These are phyloP conservation scores for Naso thynnoides DNA, from an alignment of 2,797 vertebrate genomes.

Conservation along the genomic window DNA sequence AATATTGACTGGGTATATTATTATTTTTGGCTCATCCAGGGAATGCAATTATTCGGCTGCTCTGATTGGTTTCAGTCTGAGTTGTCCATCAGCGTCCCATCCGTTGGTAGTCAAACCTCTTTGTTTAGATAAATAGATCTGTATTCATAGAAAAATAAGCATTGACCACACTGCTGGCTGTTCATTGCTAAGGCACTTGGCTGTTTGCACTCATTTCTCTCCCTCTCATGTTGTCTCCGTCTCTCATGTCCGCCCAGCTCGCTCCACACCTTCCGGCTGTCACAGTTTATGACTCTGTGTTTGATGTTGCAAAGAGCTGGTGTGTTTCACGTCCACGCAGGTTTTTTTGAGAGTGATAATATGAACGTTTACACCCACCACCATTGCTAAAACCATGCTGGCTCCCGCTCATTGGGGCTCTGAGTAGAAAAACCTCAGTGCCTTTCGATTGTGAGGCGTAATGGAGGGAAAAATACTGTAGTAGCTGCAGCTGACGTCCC, in stretches of 20 bases:
- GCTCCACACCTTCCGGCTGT: conserved; percentile 44
- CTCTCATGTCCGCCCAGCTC: conserved; percentile 30
- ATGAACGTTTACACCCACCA: conserved; percentile 58
- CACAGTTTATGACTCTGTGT: conserved; percentile 60
- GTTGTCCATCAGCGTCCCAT: conserved; percentile 72
- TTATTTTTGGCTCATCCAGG: conserved; percentile 82
- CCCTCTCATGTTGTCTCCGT: conserved; percentile 48
- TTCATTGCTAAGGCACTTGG: conserved; percentile 88
- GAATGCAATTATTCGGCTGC: conserved; percentile 73
- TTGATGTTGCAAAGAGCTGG: conserved; percentile 68
- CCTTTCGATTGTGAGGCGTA: conserved; percentile 49
- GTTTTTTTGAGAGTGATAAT: conserved; percentile 60
- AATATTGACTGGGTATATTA: conserved; percentile 68
- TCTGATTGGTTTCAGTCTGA: conserved; percentile 74
- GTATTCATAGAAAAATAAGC: conserved; percentile 89
- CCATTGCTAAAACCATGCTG: conserved; percentile 11
- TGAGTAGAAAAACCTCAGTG: conserved; percentile 56
- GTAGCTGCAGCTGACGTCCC: conserved; percentile 72
- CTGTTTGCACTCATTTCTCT: conserved; percentile 66
- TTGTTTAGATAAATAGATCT: conserved; percentile 90
- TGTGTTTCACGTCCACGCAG: conserved; percentile 53
- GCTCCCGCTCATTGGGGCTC: conserved; percentile 54
- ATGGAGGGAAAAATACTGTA: conserved; percentile 45
- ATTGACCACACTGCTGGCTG: conserved; percentile 88
- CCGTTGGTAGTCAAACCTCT: conserved; percentile 83